Conservation (phyloP, 2,113 vertebrate species). For the Halcyon senegalensis region DNA sequence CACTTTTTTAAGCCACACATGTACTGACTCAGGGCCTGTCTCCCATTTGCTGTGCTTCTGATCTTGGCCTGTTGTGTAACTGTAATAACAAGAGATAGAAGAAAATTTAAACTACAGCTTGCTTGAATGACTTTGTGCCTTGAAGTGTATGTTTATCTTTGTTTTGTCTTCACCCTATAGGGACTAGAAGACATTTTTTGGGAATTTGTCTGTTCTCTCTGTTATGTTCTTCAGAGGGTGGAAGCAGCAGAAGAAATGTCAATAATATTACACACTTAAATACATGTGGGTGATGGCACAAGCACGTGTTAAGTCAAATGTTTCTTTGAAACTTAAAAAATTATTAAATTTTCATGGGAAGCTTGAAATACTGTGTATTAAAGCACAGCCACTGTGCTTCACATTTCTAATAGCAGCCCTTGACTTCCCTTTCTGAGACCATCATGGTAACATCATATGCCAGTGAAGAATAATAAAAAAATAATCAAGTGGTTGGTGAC, state of each 20-base stretch:
- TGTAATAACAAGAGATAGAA: background rate
- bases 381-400: background rate
- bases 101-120: background rate
- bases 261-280: background rate
- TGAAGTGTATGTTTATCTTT: background rate
- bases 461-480: background rate
- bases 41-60: background rate
- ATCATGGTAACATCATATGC: background rate
- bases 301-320: conserved; percentile 22
- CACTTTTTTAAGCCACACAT: background rate
- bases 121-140: background rate
- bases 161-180: background rate
- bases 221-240: background rate
- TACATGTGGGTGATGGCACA: background rate
- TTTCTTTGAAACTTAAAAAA: conserved; percentile 36
- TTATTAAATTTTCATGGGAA: conserved; percentile 29
- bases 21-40: background rate
- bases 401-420: background rate
- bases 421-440: background rate
- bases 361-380: background rate
- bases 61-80: background rate
- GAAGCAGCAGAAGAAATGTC: background rate
- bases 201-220: background rate
- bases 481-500: too few relatives aligned
- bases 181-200: background rate